Evolutionary conservation across 2,797 vertebrate species (phyloP).

Genomic region (Brachyrhaphis roseni): DNA sequence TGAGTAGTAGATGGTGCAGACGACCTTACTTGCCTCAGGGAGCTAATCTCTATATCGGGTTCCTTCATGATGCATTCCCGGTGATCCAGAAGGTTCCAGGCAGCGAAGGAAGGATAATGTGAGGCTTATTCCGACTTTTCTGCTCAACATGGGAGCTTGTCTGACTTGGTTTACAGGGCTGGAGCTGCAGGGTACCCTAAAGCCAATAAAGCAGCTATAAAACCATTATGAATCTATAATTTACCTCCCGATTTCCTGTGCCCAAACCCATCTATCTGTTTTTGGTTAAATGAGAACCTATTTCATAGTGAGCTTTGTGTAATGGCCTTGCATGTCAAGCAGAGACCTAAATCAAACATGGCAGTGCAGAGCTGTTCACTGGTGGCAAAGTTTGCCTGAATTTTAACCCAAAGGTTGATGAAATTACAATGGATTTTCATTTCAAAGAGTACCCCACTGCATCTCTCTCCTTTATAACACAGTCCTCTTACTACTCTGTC

Average conservation of each 20-base stretch:
- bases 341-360: slow-evolving; percentile 46
- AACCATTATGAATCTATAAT: slow-evolving; percentile 70
- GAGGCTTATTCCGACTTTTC: slow-evolving; percentile 45
- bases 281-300: slow-evolving; percentile 51
- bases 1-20: slow-evolving; percentile 24
- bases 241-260: slow-evolving; percentile 48
- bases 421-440: slow-evolving; percentile 33
- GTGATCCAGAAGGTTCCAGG: slow-evolving; percentile 57
- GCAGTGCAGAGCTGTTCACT: slow-evolving; percentile 27
- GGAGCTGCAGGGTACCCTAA: slow-evolving; percentile 49
- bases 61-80: slow-evolving; percentile 53
- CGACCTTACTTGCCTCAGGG: slow-evolving; percentile 39
- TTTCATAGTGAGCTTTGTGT: slow-evolving; percentile 40
- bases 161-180: slow-evolving; percentile 55
- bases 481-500: not conserved
- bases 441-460: slow-evolving; percentile 15
- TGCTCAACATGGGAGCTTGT: slow-evolving; percentile 60
- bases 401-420: slow-evolving; percentile 38
- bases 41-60: slow-evolving; percentile 54
- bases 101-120: slow-evolving; percentile 44
- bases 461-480: slow-evolving; percentile 5
- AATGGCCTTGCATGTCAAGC: slow-evolving; percentile 42
- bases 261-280: slow-evolving; percentile 38
- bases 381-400: slow-evolving; percentile 26
- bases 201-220: slow-evolving; percentile 57